phyloP scores from a whole-genome alignment of 2,113 vertebrate species.

The Tauraco erythrolophus region DNA sequence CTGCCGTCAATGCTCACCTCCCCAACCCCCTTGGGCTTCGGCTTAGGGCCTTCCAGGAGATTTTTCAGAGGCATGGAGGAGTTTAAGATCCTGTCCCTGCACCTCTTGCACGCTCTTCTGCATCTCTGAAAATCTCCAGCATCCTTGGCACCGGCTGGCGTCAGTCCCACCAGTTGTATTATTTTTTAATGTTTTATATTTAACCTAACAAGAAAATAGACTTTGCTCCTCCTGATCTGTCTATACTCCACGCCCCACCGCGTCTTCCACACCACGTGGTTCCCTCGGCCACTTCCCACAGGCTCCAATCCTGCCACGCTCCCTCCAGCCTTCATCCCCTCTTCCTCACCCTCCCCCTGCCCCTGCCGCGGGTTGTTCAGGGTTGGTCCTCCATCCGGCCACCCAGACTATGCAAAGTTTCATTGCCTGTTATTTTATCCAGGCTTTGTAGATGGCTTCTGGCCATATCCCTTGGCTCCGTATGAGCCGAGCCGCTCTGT shows the following conservation, averaged over 20 bases:
- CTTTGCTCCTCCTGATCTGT: not conserved
- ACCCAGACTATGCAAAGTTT: constrained; percentile 51
- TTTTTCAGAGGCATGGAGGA: not conserved
- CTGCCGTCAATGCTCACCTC: not conserved
- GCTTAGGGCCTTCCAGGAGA: not conserved
- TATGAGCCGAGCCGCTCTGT: not conserved
- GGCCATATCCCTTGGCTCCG: constrained; percentile 21
- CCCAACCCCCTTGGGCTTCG: not conserved
- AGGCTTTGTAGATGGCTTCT: constrained; percentile 39
- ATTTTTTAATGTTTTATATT: constrained; percentile 55
- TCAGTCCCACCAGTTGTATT: not conserved
- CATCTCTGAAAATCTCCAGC: not conserved
- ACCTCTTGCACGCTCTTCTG: not conserved
- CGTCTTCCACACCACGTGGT: not conserved
- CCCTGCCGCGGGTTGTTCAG: not conserved
- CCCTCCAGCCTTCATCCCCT: not conserved
- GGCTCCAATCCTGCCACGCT: fast-evolving
- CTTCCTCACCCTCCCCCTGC: not conserved
- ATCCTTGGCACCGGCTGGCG: not conserved
- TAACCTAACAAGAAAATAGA: not conserved
- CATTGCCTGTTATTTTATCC: not conserved
- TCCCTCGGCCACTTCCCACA: fast-evolving
- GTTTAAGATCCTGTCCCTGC: not conserved
- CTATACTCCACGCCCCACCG: not conserved
- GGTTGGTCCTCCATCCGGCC: not conserved